Percentiles rank a stretch among this genome's conserved stretches.
phyloP scores from a whole-genome alignment of 1,140 invertebrate genomes.

The Latrodectus geometricus region DNA sequence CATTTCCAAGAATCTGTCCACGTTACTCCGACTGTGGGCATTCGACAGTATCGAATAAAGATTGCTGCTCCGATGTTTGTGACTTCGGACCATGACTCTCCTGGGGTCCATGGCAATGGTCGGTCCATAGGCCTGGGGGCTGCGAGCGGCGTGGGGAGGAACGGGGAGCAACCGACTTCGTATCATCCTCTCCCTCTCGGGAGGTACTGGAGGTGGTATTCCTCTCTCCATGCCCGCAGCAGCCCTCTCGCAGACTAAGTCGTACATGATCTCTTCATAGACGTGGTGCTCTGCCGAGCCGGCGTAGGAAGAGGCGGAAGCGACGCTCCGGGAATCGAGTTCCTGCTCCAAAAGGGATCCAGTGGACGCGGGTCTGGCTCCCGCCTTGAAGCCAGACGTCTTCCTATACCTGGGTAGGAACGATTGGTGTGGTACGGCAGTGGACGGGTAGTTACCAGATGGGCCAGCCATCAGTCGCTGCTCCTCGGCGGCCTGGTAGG shows the following conservation, averaged over 20 bases:
- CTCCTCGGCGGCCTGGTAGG: background rate
- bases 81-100: constrained; percentile 35
- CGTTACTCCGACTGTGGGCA: background rate
- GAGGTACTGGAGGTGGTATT: constrained; percentile 38
- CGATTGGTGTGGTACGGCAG: constrained; percentile 7
- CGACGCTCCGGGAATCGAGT: constrained; percentile 39
- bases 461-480: background rate
- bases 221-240: background rate
- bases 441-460: constrained; percentile 8
- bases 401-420: constrained; percentile 20
- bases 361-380: constrained; percentile 36
- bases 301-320: constrained; percentile 28
- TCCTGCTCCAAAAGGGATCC: constrained; percentile 47
- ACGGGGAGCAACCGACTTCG: constrained; percentile 29
- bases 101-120: constrained; percentile 12
- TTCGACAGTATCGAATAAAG: constrained; percentile 31
- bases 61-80: constrained; percentile 42
- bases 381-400: background rate
- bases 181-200: constrained; percentile 20
- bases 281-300: constrained; percentile 55
- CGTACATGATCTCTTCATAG: constrained; percentile 59
- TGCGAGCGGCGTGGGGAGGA: background rate
- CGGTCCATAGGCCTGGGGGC: background rate
- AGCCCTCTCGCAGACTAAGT: constrained; percentile 37
- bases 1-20: constrained; percentile 46